Evolutionary conservation across 2,888 invertebrate genomes (phyloP).

Genomic region (Phorcus lineatus): DNA sequence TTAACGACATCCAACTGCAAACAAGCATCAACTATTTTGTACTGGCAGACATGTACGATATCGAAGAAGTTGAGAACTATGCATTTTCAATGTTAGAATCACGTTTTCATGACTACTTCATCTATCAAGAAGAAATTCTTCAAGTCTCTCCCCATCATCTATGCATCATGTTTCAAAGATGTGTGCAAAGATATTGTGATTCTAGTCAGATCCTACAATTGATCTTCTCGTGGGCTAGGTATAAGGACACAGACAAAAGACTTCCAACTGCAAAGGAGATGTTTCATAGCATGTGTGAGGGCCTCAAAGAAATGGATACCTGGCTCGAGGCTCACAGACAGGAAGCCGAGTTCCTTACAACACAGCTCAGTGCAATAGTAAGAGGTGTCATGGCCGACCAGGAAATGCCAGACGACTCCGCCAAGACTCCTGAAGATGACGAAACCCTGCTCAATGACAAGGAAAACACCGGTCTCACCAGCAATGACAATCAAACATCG

Average conservation of each 20-base stretch:
- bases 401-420: neutral
- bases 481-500: too few species aligned
- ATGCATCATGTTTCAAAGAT: conserved; percentile 21
- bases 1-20: conserved; percentile 5
- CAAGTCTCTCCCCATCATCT: conserved; percentile 20
- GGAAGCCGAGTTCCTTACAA: neutral
- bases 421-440: neutral
- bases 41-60: conserved; percentile 27
- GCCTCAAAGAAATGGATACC: neutral
- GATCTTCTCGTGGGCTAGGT: conserved; percentile 21
- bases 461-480: too few species aligned
- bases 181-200: conserved; percentile 28
- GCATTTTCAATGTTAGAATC: conserved; percentile 21
- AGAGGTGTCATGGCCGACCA: neutral
- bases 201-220: conserved; percentile 17
- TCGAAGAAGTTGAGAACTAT: conserved; percentile 2
- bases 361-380: neutral
- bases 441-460: neutral
- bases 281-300: conserved; percentile 16
- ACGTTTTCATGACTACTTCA: conserved; percentile 36
- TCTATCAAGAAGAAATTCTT: conserved; percentile 29
- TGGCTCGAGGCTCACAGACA: neutral
- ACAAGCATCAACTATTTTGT: conserved; percentile 28
- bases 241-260: neutral
- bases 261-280: neutral